These are phyloP conservation scores for Cydia splendana DNA, from an alignment of 1,140 invertebrate species.

Conservation along the genomic window DNA sequence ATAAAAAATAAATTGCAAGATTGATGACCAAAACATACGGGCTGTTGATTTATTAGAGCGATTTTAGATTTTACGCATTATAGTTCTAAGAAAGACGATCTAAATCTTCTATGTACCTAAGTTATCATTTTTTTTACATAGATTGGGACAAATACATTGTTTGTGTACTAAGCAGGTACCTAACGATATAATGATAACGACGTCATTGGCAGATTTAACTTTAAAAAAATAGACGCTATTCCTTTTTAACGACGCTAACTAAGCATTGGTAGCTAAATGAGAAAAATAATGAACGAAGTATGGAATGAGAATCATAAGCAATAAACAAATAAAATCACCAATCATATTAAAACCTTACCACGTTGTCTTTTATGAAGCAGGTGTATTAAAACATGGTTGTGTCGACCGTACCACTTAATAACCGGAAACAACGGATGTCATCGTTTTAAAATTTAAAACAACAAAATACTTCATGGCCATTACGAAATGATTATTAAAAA, in stretches of 20 bases:
- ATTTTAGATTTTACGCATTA: not conserved
- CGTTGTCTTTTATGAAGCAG: not conserved
- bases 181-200: too few species aligned
- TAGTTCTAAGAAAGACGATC: not conserved
- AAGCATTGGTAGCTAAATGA: not conserved
- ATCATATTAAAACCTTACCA: slow-evolving; percentile 31
- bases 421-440: slow-evolving; percentile 34
- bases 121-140: too few species aligned
- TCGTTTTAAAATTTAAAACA: slow-evolving; percentile 34
- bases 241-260: too few species aligned
- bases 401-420: slow-evolving; percentile 33
- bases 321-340: slow-evolving; percentile 20
- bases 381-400: not conserved
- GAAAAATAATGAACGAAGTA: too few species aligned
- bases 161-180: too few species aligned
- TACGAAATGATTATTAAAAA: not conserved
- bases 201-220: too few species aligned
- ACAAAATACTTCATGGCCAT: slow-evolving; percentile 4
- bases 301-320: not conserved
- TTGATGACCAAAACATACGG: not conserved
- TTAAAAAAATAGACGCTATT: too few species aligned
- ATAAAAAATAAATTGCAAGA: not conserved
- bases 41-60: slow-evolving; percentile 1
- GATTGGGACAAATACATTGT: too few species aligned
- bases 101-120: not conserved